These are phyloP conservation scores for Agrochola lychnidis DNA, from an alignment of 2,888 invertebrate genomes.

Conservation along the genomic window DNA sequence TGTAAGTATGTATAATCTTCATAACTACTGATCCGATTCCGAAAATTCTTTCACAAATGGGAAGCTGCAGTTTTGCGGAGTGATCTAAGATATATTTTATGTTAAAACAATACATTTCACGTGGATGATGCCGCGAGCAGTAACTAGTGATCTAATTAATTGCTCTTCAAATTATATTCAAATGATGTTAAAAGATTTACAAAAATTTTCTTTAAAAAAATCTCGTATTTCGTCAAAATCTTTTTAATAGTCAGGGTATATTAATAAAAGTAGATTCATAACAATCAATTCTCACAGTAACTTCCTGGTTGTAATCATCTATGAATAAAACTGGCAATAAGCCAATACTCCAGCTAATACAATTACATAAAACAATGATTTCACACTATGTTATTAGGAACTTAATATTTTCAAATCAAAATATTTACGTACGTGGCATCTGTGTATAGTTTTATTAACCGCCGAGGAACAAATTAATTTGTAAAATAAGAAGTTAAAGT, in stretches of 20 bases:
- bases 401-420: slow-evolving; percentile 5
- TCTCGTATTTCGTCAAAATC: neutral
- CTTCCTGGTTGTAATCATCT: slow-evolving; percentile 43
- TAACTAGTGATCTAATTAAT: neutral
- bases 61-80: too few relatives aligned
- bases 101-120: too few relatives aligned
- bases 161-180: neutral
- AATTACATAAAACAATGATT: slow-evolving; percentile 26
- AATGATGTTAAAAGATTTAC: neutral
- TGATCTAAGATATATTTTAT: too few relatives aligned
- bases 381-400: slow-evolving; percentile 12
- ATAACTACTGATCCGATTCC: too few relatives aligned
- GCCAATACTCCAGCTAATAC: slow-evolving; percentile 23
- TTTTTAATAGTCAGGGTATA: neutral
- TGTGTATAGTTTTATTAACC: neutral
- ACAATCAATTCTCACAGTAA: slow-evolving; percentile 15
- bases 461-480: too few relatives aligned
- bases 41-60: too few relatives aligned
- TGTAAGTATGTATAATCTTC: too few relatives aligned
- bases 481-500: neutral
- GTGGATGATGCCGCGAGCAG: too few relatives aligned
- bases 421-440: neutral
- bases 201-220: neutral
- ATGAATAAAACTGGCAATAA: slow-evolving; percentile 20
- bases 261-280: slow-evolving; percentile 14